phyloP scores from a whole-genome alignment of 2,797 vertebrate genomes.

The Cryptoblepharus egeriae region DNA sequence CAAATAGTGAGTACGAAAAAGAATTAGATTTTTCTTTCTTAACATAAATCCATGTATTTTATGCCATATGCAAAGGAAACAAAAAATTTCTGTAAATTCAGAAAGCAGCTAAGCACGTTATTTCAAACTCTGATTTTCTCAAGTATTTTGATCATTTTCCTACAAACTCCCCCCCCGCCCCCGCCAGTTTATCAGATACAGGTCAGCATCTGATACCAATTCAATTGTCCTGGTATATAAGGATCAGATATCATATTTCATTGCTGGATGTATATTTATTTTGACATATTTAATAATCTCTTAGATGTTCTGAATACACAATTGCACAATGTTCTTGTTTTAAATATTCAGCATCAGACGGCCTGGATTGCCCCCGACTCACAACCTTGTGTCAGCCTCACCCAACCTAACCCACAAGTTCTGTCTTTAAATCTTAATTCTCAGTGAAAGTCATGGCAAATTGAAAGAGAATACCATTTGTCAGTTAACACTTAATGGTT shows the following conservation, averaged over 20 bases:
- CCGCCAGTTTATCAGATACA: not conserved
- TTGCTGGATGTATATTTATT: not conserved
- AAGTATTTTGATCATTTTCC: not conserved
- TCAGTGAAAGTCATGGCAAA: conserved; percentile 66
- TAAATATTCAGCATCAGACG: conserved; percentile 60
- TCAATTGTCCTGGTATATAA: fast-evolving
- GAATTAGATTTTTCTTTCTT: not conserved
- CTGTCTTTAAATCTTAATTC: conserved; percentile 66
- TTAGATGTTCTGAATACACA: conserved; percentile 51
- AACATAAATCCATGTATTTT: too few relatives aligned
- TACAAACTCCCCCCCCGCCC: too few relatives aligned
- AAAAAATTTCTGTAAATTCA: too few relatives aligned
- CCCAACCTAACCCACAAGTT: conserved; percentile 65
- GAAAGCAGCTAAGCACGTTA: conserved; percentile 36
- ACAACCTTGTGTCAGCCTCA: conserved; percentile 57
- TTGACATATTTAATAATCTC: conserved; percentile 25
- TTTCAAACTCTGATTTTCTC: conserved; percentile 8
- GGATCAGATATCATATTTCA: not conserved
- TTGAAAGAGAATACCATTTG: conserved; percentile 71
- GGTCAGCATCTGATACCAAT: conserved; percentile 11
- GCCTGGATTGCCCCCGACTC: conserved; percentile 46
- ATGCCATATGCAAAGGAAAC: too few relatives aligned
- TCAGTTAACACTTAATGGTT: conserved; percentile 71
- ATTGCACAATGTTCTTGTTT: conserved; percentile 41
- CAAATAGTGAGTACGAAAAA: not conserved